A percentile compares a stretch with the other conserved stretches of the same genome.
Evolutionary conservation across 2,888 invertebrate genomes (phyloP).

Genomic region (Agrochola macilenta): DNA sequence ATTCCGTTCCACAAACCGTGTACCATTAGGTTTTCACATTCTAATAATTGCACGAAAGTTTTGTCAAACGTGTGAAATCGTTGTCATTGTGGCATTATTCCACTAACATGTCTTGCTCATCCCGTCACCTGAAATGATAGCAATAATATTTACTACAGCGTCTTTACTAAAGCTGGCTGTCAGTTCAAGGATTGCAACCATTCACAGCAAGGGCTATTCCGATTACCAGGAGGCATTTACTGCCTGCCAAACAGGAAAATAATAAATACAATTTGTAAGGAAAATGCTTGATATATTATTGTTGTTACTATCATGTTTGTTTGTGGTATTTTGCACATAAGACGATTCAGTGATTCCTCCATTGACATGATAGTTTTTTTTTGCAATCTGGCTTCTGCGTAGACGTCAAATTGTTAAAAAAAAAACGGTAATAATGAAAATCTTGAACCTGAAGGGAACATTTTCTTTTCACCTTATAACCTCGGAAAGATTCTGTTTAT

Average conservation of each 20-base stretch:
- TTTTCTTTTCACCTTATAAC: neutral
- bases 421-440: neutral
- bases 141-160: neutral
- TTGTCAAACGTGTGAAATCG: neutral
- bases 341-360: neutral
- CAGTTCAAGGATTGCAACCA: neutral
- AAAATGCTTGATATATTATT: slow-evolving; percentile 3
- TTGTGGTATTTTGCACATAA: neutral
- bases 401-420: too few relatives aligned
- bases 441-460: neutral
- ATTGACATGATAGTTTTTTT: neutral
- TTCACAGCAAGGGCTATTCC: neutral
- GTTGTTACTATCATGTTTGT: neutral
- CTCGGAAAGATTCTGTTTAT: too few relatives aligned
- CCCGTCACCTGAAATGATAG: neutral
- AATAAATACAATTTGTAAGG: neutral
- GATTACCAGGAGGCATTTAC: neutral
- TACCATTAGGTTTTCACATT: neutral
- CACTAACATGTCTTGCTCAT: neutral
- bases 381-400: too few relatives aligned
- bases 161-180: neutral
- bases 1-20: neutral
- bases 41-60: neutral
- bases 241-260: neutral
- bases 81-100: neutral